Conservation (phyloP, 2,888 invertebrate genomes). For the Drosophila anomalata region DNA sequence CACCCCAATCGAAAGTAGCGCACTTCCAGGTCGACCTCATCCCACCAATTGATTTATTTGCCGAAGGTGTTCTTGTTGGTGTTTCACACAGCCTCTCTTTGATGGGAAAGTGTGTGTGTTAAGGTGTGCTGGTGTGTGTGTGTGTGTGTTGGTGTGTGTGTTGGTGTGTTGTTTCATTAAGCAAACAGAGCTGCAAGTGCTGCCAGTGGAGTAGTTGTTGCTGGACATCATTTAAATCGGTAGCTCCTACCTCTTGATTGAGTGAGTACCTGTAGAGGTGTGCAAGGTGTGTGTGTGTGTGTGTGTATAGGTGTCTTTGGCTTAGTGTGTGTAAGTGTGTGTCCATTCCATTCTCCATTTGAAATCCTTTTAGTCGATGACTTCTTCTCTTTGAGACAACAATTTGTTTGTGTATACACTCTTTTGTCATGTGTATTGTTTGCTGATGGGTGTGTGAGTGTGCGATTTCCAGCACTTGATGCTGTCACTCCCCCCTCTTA, state of each 20-base stretch:
- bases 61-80: constrained; percentile 67
- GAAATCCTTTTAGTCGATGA: constrained; percentile 37
- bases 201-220: constrained; percentile 25
- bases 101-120: neutral
- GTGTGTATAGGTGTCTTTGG: neutral
- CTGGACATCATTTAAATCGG: constrained; percentile 58
- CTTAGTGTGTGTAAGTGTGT: constrained; percentile 5
- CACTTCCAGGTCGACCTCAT: constrained; percentile 38
- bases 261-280: constrained; percentile 1
- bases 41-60: constrained; percentile 51
- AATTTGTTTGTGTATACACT: constrained; percentile 43
- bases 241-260: constrained; percentile 23
- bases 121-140: constrained; percentile 3
- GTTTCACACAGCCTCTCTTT: constrained; percentile 34
- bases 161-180: constrained; percentile 63
- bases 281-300: constrained; percentile 1
- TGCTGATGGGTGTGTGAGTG: constrained; percentile 45
- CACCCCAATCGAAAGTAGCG: constrained; percentile 9
- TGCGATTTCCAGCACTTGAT: constrained; percentile 62
- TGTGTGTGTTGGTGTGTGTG: constrained; percentile 12
- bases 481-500: constrained; percentile 13
- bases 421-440: constrained; percentile 9
- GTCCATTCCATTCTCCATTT: constrained; percentile 6
- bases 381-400: constrained; percentile 58
- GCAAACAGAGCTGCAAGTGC: constrained; percentile 64